Percentiles rank a stretch among this genome's conserved stretches.
These are phyloP conservation scores for Todiramphus chloris DNA, from an alignment of 2,113 vertebrate species.

Conservation along the genomic window DNA sequence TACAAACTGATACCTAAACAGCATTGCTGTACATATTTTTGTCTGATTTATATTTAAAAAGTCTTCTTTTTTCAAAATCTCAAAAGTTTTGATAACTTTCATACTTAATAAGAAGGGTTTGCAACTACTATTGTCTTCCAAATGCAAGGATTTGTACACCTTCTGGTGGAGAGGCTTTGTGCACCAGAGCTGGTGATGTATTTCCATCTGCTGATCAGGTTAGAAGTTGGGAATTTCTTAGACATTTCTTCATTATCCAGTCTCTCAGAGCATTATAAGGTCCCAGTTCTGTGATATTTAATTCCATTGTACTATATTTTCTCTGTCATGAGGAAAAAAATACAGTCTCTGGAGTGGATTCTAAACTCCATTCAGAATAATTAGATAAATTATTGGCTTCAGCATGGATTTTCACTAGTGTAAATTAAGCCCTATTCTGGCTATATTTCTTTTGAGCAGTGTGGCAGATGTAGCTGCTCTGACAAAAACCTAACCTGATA, in stretches of 20 bases:
- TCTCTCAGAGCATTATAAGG: neutral
- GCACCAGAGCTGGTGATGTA: neutral
- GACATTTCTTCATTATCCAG: neutral
- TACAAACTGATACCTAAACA: neutral
- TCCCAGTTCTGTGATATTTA: neutral
- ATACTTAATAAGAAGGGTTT: neutral
- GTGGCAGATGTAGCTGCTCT: neutral
- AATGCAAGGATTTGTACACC: neutral
- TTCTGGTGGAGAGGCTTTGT: neutral
- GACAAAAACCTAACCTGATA: neutral
- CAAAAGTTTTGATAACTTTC: neutral
- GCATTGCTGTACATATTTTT: neutral
- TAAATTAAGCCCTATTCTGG: neutral
- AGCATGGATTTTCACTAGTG: neutral
- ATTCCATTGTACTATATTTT: neutral
- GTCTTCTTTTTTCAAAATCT: neutral
- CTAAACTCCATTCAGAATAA: neutral
- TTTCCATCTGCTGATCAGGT: neutral
- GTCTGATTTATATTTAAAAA: neutral
- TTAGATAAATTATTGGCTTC: constrained; percentile 16
- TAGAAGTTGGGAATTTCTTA: neutral
- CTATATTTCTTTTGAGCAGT: neutral
- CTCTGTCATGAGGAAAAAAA: neutral
- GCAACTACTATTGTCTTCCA: neutral
- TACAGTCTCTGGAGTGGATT: neutral